Evolutionary conservation across 2,888 invertebrate genomes (phyloP), one percentile per base, ranked within the genome.

Genomic region (Eupithecia subumbrata): DNA sequence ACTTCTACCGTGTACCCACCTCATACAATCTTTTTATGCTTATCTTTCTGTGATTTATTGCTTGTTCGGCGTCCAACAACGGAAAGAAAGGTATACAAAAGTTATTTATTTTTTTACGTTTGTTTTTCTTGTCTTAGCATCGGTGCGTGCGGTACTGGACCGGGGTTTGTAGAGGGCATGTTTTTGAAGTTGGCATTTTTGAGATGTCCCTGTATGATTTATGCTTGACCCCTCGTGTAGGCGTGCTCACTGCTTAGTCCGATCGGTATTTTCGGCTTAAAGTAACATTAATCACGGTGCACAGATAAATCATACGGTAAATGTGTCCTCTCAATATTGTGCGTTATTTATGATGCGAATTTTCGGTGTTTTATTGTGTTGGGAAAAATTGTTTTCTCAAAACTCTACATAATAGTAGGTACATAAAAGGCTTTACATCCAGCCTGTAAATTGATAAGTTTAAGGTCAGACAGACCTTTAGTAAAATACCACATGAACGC

Each of bases 11-110:
- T 91, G 92, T 93, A 93, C 91, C 91, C 88, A 91, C 79, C 91
- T 94, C 92, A 93, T 93, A 94, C 94, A 93, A 93, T 93, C 94
- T 94, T 93, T 94, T 93, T 94, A 94, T 94, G 95, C 94, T 95
- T 95, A 95, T 95, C 95, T 95, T 92, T 93, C 89, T 92, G 92
- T 94, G 94, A 95, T 95, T 95, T 95, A 95, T 92, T 92, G 89
- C 87, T 91, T 89, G 92, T 93, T 93, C 94, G 92, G 92, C 91
- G 92, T 92, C 92, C 94, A 92, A 91, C 93, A 92, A 93, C 94
- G 93, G 90, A 91, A 93, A 93, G 94, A 93, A 93, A 93, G 92
- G 92, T 91, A 93, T 92, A 95, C 95, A 93, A 95, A 94, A 93
- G 94, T 94, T 92, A 94, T 95, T 94, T 94, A 93, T 94, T 94